Conservation (phyloP, 2,113 vertebrate genomes). For the Connochaetes taurinus region DNA sequence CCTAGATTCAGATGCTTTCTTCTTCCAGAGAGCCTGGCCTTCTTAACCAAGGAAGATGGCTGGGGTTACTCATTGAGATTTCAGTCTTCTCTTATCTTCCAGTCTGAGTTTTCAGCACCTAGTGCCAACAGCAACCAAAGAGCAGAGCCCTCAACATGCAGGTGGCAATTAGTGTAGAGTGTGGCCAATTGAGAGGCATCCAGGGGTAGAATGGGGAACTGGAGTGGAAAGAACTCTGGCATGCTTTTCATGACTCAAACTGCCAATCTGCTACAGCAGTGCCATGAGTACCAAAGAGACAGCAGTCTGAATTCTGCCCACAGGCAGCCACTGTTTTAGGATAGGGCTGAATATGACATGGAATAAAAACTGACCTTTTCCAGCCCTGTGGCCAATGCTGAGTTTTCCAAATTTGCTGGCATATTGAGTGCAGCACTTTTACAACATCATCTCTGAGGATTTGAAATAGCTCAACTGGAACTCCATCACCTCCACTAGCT, state of each 20-base stretch:
- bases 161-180: rapidly evolving
- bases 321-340: background rate
- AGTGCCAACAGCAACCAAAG: rapidly evolving
- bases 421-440: background rate
- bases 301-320: background rate
- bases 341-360: background rate
- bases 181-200: background rate
- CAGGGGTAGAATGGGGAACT: rapidly evolving
- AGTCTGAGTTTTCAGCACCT: background rate
- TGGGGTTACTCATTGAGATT: background rate
- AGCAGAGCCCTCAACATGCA: background rate
- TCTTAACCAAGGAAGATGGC: background rate
- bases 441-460: background rate
- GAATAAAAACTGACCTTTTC: background rate
- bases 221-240: background rate
- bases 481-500: background rate
- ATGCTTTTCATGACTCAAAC: background rate
- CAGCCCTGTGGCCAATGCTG: background rate
- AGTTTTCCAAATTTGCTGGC: background rate
- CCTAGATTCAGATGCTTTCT: background rate
- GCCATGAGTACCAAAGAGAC: rapidly evolving
- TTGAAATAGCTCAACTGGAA: background rate
- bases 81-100: background rate
- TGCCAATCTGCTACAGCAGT: rapidly evolving
- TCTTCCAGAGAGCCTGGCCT: background rate